Evolutionary conservation across 1,140 invertebrate species (phyloP).

Genomic region (Charaxes varanes): DNA sequence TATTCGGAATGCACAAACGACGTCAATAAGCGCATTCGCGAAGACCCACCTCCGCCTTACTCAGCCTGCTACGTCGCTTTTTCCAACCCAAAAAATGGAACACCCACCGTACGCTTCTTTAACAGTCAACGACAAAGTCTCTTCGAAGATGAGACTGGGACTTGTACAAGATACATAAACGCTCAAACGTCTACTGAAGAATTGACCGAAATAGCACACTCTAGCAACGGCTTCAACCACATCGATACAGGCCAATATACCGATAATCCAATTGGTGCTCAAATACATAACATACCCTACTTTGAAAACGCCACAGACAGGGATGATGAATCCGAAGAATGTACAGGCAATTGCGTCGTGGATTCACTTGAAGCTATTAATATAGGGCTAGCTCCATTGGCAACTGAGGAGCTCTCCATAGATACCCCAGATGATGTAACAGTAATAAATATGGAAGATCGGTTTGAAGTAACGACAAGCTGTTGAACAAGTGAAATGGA

Average conservation of each 20-base stretch:
- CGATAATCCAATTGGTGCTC: slow-evolving; percentile 8
- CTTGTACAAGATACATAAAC: slow-evolving; percentile 4
- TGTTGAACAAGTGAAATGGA: not conserved
- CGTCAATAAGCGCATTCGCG: slow-evolving; percentile 14
- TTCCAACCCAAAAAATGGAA: slow-evolving; percentile 31
- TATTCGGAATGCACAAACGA: slow-evolving; percentile 36
- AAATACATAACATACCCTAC: slow-evolving; percentile 13
- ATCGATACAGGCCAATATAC: slow-evolving; percentile 8
- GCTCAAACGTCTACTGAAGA: slow-evolving; percentile 7
- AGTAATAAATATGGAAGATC: not conserved
- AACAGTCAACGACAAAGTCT: slow-evolving; percentile 21
- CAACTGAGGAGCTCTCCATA: slow-evolving; percentile 9
- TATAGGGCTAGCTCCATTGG: slow-evolving; percentile 11
- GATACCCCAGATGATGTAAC: slow-evolving; percentile 2
- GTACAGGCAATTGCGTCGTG: slow-evolving; percentile 8
- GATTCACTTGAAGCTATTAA: slow-evolving; percentile 7
- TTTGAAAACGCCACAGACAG: slow-evolving; percentile 10
- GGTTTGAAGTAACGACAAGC: not conserved
- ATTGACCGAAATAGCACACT: slow-evolving; percentile 12
- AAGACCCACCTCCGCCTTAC: slow-evolving; percentile 48
- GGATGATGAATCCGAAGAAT: slow-evolving; percentile 12
- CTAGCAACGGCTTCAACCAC: slow-evolving; percentile 14
- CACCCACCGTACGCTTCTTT: slow-evolving; percentile 30
- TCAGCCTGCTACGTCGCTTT: slow-evolving; percentile 45
- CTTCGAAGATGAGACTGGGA: slow-evolving; percentile 8